Conservation (phyloP, 2,113 vertebrate species). For the Xenotilapia flavipinnis region DNA sequence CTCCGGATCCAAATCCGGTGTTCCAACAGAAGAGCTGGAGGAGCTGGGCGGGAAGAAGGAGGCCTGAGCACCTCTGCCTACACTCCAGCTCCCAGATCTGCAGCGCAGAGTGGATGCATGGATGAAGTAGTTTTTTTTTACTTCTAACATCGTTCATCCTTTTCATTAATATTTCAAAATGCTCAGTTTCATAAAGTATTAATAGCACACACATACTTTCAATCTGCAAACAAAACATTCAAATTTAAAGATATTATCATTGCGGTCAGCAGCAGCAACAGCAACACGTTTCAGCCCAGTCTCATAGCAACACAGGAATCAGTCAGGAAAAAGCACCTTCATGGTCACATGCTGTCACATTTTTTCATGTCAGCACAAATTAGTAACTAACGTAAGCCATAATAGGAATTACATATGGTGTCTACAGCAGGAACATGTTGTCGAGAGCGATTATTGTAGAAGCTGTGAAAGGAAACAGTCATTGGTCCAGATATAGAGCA, state of each 20-base stretch:
- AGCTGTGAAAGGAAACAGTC: not conserved
- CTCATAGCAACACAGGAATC: not conserved
- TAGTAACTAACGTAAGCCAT: not conserved
- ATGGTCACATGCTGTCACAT: not conserved
- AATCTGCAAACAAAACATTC: not conserved
- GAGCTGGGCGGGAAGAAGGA: not conserved
- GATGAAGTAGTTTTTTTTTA: rapidly evolving
- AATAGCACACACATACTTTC: not conserved
- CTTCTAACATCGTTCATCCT: not conserved
- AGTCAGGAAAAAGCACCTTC: not conserved
- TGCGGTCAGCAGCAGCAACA: not conserved
- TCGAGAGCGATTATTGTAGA: not conserved
- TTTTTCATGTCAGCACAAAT: not conserved
- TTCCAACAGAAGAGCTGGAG: not conserved
- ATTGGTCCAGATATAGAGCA: not conserved
- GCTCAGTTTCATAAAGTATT: not conserved
- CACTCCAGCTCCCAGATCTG: not conserved
- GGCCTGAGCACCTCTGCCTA: not conserved
- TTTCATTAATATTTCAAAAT: not conserved
- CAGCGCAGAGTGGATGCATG: rapidly evolving
- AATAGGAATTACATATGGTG: not conserved
- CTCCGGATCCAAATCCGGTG: rapidly evolving
- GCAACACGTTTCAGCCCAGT: not conserved
- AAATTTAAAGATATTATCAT: not conserved
- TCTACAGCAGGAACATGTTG: not conserved